A percentile compares a stretch with the other conserved stretches of the same genome.
Conservation (phyloP, 2,797 vertebrate genomes). For the Mycteria americana region DNA sequence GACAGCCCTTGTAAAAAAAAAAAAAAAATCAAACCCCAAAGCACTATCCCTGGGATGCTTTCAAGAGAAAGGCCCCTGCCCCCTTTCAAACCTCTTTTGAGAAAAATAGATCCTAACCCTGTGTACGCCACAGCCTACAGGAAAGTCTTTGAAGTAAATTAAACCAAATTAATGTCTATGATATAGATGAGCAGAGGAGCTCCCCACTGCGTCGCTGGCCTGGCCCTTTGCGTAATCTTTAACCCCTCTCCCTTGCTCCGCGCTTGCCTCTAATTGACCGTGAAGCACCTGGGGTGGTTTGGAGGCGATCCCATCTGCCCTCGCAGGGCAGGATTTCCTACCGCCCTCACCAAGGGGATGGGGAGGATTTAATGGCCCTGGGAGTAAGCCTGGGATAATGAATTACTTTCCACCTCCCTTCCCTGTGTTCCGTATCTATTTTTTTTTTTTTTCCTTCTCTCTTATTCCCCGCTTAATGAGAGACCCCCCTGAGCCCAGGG, state of each 20-base stretch:
- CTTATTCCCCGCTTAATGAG: neutral
- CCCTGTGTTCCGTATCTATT: neutral
- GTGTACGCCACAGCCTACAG: neutral
- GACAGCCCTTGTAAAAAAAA: neutral
- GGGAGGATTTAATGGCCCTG: neutral
- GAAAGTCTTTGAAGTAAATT: constrained; percentile 67
- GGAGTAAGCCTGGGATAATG: neutral
- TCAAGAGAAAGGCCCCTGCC: constrained; percentile 1
- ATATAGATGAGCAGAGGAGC: constrained; percentile 47
- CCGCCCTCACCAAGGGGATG: neutral
- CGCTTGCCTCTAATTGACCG: constrained; percentile 21
- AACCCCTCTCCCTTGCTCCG: constrained; percentile 23
- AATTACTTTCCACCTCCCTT: neutral
- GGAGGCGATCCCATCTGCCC: constrained; percentile 54
- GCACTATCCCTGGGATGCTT: neutral
- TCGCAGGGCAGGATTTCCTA: neutral
- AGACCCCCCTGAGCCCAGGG: neutral
- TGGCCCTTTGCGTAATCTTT: constrained; percentile 29
- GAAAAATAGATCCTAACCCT: neutral
- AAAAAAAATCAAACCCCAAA: neutral
- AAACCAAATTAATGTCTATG: constrained; percentile 66
- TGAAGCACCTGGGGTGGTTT: constrained; percentile 47
- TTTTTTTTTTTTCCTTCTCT: neutral
- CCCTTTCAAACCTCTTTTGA: constrained; percentile 7
- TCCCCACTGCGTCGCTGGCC: constrained; percentile 1